A percentile compares a stretch with the other conserved stretches of the same genome.
These are phyloP conservation scores for Orientallactaga bullata DNA, from an alignment of 2,113 vertebrate genomes.

Conservation along the genomic window DNA sequence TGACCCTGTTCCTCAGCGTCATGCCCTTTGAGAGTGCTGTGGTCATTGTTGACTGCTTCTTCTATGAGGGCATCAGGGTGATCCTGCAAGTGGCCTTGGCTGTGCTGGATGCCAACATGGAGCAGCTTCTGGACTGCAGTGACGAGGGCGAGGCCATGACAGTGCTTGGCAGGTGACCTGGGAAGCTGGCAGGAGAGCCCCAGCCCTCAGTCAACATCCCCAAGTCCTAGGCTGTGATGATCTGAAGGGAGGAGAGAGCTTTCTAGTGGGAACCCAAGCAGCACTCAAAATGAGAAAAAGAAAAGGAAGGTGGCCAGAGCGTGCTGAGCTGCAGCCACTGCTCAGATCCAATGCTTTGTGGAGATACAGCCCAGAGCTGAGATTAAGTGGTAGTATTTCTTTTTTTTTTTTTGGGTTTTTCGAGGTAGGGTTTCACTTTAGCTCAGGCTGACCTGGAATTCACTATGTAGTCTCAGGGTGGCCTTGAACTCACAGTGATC, in stretches of 20 bases:
- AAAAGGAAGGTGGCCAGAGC: too few relatives aligned
- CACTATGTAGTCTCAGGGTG: too few relatives aligned
- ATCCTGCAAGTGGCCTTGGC: slow-evolving; percentile 97
- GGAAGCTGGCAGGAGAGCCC: neutral
- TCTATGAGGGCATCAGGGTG: slow-evolving; percentile 98
- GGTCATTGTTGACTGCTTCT: slow-evolving; percentile 97
- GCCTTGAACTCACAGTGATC: too few relatives aligned
- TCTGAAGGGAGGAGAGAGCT: neutral
- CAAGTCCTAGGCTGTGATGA: neutral
- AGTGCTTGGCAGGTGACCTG: slow-evolving; percentile 93
- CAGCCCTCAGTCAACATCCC: neutral
- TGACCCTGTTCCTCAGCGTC: slow-evolving; percentile 97
- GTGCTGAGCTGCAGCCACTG: accelerated
- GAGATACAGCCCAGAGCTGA: neutral
- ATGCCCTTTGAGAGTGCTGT: slow-evolving; percentile 98
- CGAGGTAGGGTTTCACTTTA: too few relatives aligned
- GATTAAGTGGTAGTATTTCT: too few relatives aligned
- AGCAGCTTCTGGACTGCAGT: slow-evolving; percentile 91
- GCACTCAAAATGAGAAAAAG: accelerated
- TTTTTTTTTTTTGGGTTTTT: too few relatives aligned
- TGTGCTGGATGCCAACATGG: slow-evolving; percentile 96
- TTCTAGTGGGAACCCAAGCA: neutral
- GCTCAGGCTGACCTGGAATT: too few relatives aligned
- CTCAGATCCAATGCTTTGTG: neutral
- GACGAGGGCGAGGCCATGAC: slow-evolving; percentile 99